Base-by-base conservation (phyloP, 1,140 invertebrate genomes). In the Aphelenchoides besseyi region DNA sequence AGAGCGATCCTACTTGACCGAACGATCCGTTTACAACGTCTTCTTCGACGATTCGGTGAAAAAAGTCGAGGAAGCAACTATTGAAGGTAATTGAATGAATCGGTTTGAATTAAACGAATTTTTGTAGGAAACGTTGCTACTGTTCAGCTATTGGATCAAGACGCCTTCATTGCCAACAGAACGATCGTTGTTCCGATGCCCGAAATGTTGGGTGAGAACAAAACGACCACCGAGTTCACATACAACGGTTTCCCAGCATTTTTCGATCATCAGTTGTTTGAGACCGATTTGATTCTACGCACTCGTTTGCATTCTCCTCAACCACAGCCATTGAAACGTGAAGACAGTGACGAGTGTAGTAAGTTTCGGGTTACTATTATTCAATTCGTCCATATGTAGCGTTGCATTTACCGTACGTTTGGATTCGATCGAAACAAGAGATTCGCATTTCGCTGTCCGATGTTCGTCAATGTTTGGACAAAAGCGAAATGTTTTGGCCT, bases 181-280 rank as follows among this genome's bases (percentile, higher is more conserved):
- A 97, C 95, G 35, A 92, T 97, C 55, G 95, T 96, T 82, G 92
- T 98, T 74, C 89, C 93, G 81, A 93, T 95, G n/a, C 95, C 95
- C 2, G 94, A 97, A 83, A 89, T 91, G 29, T 68, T 79, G 23
- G 69, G 74, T 37, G 33, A 12, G 28, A 66, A 76, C 5, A 69
- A 37, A 8, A 57, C 80, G 74, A 84, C 84, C 12, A 73, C 75
- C 5, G 79, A 70, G 57, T 87, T 84, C 78, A 36, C 3, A 26
- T 84, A 84, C 30, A 63, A 69, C 35, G 62, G 61, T 16, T 84
- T 84, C 23, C 84, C 84, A 0, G 41, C 68, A 1, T 33, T 63
- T 32, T 78, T 84, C 66, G 52, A 76, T 9, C 54, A 62, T 3
- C 76, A 73, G n/a, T 61, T 82, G 8, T 85, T 85, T 53, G 82